These are phyloP conservation scores for Spinus pinus DNA, from an alignment of 2,797 vertebrate species.

Conservation along the genomic window DNA sequence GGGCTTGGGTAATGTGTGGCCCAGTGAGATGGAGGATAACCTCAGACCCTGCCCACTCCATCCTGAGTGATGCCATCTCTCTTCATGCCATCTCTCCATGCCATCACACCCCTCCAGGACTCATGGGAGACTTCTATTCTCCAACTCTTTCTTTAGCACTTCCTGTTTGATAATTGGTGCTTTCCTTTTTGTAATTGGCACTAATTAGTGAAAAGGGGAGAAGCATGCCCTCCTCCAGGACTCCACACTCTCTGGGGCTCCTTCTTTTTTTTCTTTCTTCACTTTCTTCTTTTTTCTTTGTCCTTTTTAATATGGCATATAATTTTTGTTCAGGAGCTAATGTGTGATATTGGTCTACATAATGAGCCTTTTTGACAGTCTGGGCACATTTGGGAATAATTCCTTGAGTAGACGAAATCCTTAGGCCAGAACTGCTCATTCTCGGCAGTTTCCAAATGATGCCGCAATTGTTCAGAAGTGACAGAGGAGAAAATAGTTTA, in stretches of 20 bases:
- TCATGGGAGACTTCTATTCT: background rate
- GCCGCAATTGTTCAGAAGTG: conserved; percentile 31
- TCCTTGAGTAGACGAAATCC: conserved; percentile 34
- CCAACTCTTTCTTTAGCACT: background rate
- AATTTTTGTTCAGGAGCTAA: conserved; percentile 16
- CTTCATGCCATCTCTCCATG: rapidly evolving
- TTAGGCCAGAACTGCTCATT: conserved; percentile 47
- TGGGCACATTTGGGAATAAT: conserved; percentile 31
- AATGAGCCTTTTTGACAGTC: conserved; percentile 49
- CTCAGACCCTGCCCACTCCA: background rate
- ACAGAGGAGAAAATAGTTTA: conserved; percentile 28
- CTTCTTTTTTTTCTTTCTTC: background rate
- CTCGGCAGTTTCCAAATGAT: background rate
- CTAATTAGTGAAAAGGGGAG: conserved; percentile 1
- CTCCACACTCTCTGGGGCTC: background rate
- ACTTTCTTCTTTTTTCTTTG: background rate
- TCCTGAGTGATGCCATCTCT: background rate
- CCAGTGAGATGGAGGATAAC: background rate
- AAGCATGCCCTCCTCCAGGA: background rate
- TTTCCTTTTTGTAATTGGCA: background rate
- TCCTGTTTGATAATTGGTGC: background rate
- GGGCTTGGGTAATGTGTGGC: background rate
- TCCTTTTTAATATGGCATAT: background rate
- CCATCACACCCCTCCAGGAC: background rate
- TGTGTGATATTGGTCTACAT: conserved; percentile 32